Conservation (phyloP, 2,888 invertebrate genomes). For the Xestia sexstrigata region DNA sequence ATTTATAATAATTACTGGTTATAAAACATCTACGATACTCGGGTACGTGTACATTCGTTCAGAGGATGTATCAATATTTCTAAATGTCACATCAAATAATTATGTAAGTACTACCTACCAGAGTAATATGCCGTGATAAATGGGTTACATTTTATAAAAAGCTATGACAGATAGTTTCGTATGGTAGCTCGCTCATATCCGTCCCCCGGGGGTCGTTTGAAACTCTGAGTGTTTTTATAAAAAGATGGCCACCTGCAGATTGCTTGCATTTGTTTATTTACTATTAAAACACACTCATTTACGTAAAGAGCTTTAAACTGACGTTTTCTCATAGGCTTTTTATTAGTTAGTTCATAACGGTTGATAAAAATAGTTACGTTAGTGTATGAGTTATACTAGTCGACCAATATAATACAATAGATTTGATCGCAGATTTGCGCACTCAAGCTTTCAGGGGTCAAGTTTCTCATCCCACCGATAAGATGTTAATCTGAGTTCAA, state of each 20-base stretch:
- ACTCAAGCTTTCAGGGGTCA: not conserved
- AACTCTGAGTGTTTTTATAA: not conserved
- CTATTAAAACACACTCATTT: not conserved
- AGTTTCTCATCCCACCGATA: too few relatives aligned
- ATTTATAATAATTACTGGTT: not conserved
- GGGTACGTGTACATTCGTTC: not conserved
- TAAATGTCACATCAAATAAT: conserved; percentile 43
- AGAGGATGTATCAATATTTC: conserved; percentile 18
- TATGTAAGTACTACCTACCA: not conserved
- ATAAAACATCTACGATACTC: not conserved
- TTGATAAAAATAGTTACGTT: not conserved
- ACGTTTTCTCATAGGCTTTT: not conserved
- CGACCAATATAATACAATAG: not conserved
- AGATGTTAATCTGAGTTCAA: not conserved
- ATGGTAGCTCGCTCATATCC: conserved; percentile 20
- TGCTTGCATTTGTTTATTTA: conserved; percentile 7
- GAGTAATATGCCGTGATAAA: conserved; percentile 15
- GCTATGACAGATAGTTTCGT: conserved; percentile 11
- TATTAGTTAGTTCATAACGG: not conserved
- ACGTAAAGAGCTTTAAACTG: not conserved
- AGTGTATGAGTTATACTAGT: not conserved
- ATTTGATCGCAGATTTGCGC: not conserved
- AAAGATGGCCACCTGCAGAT: conserved; percentile 8
- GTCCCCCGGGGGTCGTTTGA: conserved; percentile 12
- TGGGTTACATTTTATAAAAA: conserved; percentile 16